Base-by-base conservation (phyloP, 2,797 vertebrate genomes). In the Sebastes kiyomatsui region DNA sequence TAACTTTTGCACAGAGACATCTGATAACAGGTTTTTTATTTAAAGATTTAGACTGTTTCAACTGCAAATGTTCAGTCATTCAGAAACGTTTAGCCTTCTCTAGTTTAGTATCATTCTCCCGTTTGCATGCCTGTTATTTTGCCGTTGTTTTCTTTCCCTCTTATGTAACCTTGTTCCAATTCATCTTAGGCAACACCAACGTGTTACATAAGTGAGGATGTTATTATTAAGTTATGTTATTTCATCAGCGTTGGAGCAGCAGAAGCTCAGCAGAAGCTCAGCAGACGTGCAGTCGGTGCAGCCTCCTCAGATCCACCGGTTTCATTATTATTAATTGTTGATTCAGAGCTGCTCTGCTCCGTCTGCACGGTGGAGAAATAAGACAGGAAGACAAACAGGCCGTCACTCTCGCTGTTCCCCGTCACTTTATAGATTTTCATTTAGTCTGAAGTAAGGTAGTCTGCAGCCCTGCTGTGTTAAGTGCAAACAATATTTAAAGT, bases 151-250 rank as follows among this genome's bases (percentile, higher is more conserved):
- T 68, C 3, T 46, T 22, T 18, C 23, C 27, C 30, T 56, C 67
- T 79, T 79, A 79, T 58, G 27, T 67, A 79, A 79, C 56, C 8
- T 8, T 58, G 32, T 49, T 68, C 46, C 42, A 11, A 68, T 67
- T 67, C 25, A 71, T 60, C 33, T 60, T 13, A 4, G 67, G 38
- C 75, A 46, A 46, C 30, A 67, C 5, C 32, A 52, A 25, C 20
- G 42, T 56, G 38, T 79, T 75, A 70, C 72, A 69, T 83, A 79
- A 75, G 68, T 62, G n/a, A 55, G 60, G 22, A 58, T 42, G 52
- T 66, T 70, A 55, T 73, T 16, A 77, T 72, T 32, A 35, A 33
- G 27, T 28, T 25, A 4, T 52, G 20, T 78, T 70, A 30, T 74
- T 83, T 35, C n/a, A 28, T 55, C 35, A 54, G 14, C 10, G 66